Evolutionary conservation across 2,113 vertebrate species (phyloP), one percentile per base, ranked within the genome.

Genomic region (Scalopus aquaticus): DNA sequence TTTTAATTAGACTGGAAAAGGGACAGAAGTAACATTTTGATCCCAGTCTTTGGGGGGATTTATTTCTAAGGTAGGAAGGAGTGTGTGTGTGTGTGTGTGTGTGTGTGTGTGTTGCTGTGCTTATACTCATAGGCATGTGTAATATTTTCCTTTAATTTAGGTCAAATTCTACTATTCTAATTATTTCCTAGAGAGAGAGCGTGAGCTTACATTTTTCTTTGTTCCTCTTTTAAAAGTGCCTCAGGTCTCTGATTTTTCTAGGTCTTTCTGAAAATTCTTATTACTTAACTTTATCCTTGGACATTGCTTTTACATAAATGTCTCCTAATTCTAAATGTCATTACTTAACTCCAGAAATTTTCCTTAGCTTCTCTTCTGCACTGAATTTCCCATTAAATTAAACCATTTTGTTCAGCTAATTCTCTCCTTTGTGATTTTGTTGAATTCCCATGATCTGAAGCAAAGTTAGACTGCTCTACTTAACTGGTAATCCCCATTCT

Each of bases 361-460:
- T 96, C 83, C 79, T 97, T 60, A 67, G 69, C 88, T 95, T 92
- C 88, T 92, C 69, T 96, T 96, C 77, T 67, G 77, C 96, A 97
- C 95, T 93, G 96, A 96, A 95, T 97, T 96, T 94, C 73, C 96
- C 54, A 82, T 95, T 95, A 97, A 96, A 91, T 94, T 91, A 95
- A 96, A 95, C 85, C 88, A 77, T 96, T 97, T 97, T 85, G 92
- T 79, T 96, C 93, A 83, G 78, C 78, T 94, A 94, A 96, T 96
- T 97, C 92, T 96, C 90, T 96, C 96, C 96, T 97, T 96, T 95
- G 94, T 96, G 94, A 93, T 92, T 97, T 96, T 96, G 56, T 74
- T 96, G 96, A 96, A 97, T 97, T 97, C 97, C 96, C 97, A 94
- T 80, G 95, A 93, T 97, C 92, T 95, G 88, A 96, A 96, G 88